phyloP scores from a whole-genome alignment of 2,113 vertebrate genomes.

The Dicrurus megarhynchus region DNA sequence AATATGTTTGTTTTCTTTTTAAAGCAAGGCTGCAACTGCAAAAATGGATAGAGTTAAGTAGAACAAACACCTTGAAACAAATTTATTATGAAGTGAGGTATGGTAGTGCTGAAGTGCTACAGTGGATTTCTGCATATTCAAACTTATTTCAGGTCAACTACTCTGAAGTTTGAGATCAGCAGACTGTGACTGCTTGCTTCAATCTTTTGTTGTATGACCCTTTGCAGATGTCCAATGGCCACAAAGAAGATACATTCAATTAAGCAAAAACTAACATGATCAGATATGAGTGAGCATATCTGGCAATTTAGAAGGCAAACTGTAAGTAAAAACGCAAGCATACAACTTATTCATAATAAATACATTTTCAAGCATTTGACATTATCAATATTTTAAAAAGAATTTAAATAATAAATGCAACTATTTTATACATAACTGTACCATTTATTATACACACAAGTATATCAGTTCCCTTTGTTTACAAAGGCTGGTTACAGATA shows the following conservation, averaged over 20 bases:
- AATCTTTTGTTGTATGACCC: conserved; percentile 15
- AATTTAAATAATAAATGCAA: conserved; percentile 83
- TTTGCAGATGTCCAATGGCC: conserved; percentile 47
- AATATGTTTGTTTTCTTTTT: conserved; percentile 9
- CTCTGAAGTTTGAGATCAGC: conserved; percentile 38
- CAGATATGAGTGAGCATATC: conserved; percentile 64
- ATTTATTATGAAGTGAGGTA: conserved; percentile 73
- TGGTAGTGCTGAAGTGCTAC: conserved; percentile 65
- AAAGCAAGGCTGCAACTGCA: conserved; percentile 61
- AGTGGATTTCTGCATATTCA: conserved; percentile 57
- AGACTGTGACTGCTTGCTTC: conserved; percentile 45
- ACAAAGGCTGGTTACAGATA: conserved; percentile 90
- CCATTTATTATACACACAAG: conserved; percentile 96
- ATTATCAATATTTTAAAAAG: conserved; percentile 71
- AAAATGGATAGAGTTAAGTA: conserved; percentile 35
- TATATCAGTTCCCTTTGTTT: conserved; percentile 88
- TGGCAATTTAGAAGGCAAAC: conserved; percentile 68
- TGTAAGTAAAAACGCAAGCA: conserved; percentile 74
- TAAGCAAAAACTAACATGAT: conserved; percentile 64
- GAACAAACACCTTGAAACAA: conserved; percentile 35
- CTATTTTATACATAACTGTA: conserved; percentile 91
- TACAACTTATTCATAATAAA: conserved; percentile 75
- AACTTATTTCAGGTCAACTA: conserved; percentile 37
- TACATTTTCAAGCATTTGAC: conserved; percentile 74
- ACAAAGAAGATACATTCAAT: conserved; percentile 70